phyloP scores from a whole-genome alignment of 2,113 vertebrate species.

The Elgaria multicarinata region DNA sequence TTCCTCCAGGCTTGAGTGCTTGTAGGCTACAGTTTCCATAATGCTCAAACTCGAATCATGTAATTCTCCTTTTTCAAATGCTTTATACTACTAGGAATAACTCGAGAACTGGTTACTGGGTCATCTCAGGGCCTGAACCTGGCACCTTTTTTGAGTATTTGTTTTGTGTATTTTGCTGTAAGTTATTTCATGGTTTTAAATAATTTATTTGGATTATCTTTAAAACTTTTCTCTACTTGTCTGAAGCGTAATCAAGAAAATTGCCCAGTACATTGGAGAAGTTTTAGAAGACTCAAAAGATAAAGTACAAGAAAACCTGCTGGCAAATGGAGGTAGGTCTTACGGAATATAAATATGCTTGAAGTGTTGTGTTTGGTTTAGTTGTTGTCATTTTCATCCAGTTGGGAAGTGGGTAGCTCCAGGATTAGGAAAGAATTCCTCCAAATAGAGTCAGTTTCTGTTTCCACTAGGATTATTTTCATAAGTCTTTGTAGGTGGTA shows the following conservation, averaged over 20 bases:
- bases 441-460: not conserved
- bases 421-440: not conserved
- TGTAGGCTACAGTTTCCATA: not conserved
- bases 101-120: too few species aligned
- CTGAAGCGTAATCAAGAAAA: conserved; percentile 87
- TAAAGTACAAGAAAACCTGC: conserved; percentile 87
- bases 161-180: conserved; percentile 29
- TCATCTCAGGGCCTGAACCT: not conserved
- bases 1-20: not conserved
- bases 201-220: conserved; percentile 15
- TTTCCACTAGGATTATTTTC: not conserved
- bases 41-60: not conserved
- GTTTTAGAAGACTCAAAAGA: conserved; percentile 90
- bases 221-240: conserved; percentile 56
- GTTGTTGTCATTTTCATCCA: conserved; percentile 18
- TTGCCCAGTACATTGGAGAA: conserved; percentile 88
- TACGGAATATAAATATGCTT: not conserved
- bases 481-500: not conserved
- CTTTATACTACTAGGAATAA: not conserved
- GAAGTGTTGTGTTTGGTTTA: conserved; percentile 5
- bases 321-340: conserved; percentile 89
- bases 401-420: conserved; percentile 2
- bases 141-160: conserved; percentile 1
- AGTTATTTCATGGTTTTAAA: conserved; percentile 22
- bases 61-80: not conserved